Evolutionary conservation across 2,113 vertebrate species (phyloP).

Genomic region (Athene cunicularia): DNA sequence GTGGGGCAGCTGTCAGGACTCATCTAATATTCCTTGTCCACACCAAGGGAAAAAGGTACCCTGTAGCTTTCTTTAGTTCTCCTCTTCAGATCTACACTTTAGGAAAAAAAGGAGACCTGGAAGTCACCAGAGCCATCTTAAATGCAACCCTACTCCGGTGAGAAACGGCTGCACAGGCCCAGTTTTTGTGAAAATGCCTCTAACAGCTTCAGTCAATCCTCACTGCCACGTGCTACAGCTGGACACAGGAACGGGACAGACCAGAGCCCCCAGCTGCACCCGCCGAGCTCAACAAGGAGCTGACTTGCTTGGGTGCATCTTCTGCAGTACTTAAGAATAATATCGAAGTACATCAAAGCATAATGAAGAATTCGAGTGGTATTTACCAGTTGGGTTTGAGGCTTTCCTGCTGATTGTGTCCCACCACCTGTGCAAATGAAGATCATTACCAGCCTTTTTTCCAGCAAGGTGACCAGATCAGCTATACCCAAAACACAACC

Average conservation of each 20-base stretch:
- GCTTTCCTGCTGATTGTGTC: not conserved
- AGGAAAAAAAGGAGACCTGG: not conserved
- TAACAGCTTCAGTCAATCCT: accelerated
- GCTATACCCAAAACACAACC: not conserved
- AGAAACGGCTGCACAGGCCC: not conserved
- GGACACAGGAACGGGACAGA: not conserved
- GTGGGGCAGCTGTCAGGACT: not conserved
- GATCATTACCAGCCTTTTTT: not conserved
- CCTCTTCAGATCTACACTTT: not conserved
- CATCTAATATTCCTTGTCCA: not conserved
- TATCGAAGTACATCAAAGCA: not conserved
- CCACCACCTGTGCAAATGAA: not conserved
- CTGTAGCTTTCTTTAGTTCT: not conserved
- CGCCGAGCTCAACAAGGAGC: not conserved
- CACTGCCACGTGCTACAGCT: accelerated
- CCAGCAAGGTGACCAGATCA: not conserved
- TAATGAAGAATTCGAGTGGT: not conserved
- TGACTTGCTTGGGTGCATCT: accelerated
- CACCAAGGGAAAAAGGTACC: not conserved
- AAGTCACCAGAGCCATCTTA: not conserved
- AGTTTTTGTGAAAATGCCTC: not conserved
- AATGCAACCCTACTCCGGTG: not conserved
- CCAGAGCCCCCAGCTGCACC: not conserved
- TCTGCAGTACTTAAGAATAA: not conserved
- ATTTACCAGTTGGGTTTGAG: not conserved